Evolutionary conservation across 2,888 invertebrate species (phyloP).

Genomic region (Limnephilus auricula): DNA sequence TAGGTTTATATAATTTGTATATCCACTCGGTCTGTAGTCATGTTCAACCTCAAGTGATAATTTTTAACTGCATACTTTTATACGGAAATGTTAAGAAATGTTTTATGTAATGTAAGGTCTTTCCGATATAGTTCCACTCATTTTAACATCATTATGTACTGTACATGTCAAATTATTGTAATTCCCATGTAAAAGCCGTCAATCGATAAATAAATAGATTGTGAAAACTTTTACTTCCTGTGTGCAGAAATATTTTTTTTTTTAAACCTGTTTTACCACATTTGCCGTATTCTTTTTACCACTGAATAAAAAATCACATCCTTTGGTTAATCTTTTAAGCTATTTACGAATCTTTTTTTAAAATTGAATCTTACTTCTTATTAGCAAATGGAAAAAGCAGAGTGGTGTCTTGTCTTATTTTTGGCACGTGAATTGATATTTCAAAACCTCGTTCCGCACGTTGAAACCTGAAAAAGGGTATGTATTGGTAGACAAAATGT

Average conservation of each 20-base stretch:
- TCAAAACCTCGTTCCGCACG: too few relatives aligned
- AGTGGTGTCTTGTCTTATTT: too few relatives aligned
- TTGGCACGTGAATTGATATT: not conserved
- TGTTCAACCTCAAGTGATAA: not conserved
- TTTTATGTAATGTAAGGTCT: not conserved
- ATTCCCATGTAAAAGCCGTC: too few relatives aligned
- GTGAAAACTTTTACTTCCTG: not conserved
- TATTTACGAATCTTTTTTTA: not conserved
- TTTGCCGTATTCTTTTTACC: not conserved
- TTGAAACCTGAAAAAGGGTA: not conserved
- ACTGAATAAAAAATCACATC: too few relatives aligned
- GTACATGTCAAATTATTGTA: too few relatives aligned
- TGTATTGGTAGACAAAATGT: not conserved
- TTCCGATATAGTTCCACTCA: too few relatives aligned
- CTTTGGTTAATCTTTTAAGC: too few relatives aligned
- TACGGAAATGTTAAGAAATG: not conserved
- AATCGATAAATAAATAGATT: too few relatives aligned
- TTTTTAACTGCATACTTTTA: not conserved
- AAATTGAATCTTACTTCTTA: not conserved
- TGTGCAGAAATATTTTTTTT: not conserved
- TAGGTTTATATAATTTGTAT: too few relatives aligned
- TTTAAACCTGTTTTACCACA: not conserved
- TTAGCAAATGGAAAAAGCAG: not conserved
- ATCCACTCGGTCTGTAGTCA: too few relatives aligned
- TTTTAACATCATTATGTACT: not conserved